Base-by-base conservation (phyloP, 2,113 vertebrate genomes). In the Grammomys dolichurus region DNA sequence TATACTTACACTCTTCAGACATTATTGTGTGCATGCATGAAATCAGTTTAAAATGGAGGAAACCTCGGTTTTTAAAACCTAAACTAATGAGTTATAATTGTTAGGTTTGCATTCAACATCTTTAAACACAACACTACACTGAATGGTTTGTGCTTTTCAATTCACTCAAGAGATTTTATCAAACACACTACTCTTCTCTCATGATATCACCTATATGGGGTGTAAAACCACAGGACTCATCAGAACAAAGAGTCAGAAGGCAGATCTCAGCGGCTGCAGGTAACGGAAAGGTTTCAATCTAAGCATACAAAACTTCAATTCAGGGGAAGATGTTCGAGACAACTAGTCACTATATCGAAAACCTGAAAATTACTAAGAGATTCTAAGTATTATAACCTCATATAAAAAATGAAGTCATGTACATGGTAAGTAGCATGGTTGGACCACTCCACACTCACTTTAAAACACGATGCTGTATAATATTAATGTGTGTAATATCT, bases 31-130 rank as follows among this genome's bases (percentile, higher is more conserved):
- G 6, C 48, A 12, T 33, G 20, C 31, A 63, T 58, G 48, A 10
- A 67, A 89, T 84, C 63, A 81, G 60, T 85, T 90, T 54, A 75
- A 96, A 73, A 89, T 60, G 26, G 31, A 31, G 69, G 7, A 96
- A 60, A 20, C 10, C 20, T 65, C 10, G 31, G 54, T 24, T 58
- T 80, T 85, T 63, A 90, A 72, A 92, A 69, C 54, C 22, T 90
- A 93, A 93, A 33, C 31, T 87, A 91, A 58, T 36, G 65, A 20
- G 56, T 88, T 90, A n/a, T 31, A 31, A 91, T 89, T 90, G 78
- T 72, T 31, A 87, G 65, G 54, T 93, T 76, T 96, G 1, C 24
- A 40, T 84, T 95, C 33, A 87, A 80, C 20, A 92, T 1, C 56
- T 56, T 78, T 76, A 77, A 93, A 89, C n/a, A 28, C 16, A 76